A percentile compares a stretch with the other conserved stretches of the same genome.
Evolutionary conservation across 2,888 invertebrate genomes (phyloP).

Genomic region (Apotomis turbidana): DNA sequence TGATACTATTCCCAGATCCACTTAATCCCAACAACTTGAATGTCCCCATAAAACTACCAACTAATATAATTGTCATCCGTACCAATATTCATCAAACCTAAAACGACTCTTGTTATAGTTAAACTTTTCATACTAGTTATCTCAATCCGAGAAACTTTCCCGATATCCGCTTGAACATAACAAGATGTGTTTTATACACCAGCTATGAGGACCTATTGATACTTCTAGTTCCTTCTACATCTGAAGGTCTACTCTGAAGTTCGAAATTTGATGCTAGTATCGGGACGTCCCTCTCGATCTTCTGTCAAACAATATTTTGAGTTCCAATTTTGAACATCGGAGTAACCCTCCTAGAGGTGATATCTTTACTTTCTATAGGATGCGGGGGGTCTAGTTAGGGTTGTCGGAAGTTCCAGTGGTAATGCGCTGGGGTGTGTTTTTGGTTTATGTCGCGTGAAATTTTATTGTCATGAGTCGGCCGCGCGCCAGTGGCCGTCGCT

Average conservation of each 20-base stretch:
- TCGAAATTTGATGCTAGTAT: no score
- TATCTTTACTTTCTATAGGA: slow-evolving; percentile 44
- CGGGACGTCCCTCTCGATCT: no score
- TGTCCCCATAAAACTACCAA: slow-evolving; percentile 33
- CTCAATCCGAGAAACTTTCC: slow-evolving; percentile 71
- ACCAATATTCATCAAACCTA: slow-evolving; percentile 48
- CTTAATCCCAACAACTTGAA: slow-evolving; percentile 32
- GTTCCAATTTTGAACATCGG: no score
- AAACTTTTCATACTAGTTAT: slow-evolving; percentile 70
- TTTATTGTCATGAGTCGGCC: slow-evolving; percentile 73
- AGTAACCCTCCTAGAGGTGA: slow-evolving; percentile 6
- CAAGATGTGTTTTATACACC: slow-evolving; percentile 73
- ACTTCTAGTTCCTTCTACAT: slow-evolving; percentile 29
- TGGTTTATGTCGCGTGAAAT: slow-evolving; percentile 84
- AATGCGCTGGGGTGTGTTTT: slow-evolving; percentile 81
- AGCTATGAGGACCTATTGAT: slow-evolving; percentile 52
- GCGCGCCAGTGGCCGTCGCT: slow-evolving; percentile 51
- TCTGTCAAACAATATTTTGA: no score
- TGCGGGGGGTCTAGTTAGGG: slow-evolving; percentile 55
- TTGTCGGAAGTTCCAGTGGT: slow-evolving; percentile 71
- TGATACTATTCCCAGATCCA: slow-evolving; percentile 9
- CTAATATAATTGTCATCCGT: slow-evolving; percentile 35
- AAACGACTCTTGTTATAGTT: slow-evolving; percentile 66
- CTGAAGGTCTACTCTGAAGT: slow-evolving; percentile 10
- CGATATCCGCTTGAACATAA: slow-evolving; percentile 74